A percentile compares a stretch with the other conserved stretches of the same genome.
phyloP scores from a whole-genome alignment of 2,888 invertebrate genomes.

The Galeruca laticollis region DNA sequence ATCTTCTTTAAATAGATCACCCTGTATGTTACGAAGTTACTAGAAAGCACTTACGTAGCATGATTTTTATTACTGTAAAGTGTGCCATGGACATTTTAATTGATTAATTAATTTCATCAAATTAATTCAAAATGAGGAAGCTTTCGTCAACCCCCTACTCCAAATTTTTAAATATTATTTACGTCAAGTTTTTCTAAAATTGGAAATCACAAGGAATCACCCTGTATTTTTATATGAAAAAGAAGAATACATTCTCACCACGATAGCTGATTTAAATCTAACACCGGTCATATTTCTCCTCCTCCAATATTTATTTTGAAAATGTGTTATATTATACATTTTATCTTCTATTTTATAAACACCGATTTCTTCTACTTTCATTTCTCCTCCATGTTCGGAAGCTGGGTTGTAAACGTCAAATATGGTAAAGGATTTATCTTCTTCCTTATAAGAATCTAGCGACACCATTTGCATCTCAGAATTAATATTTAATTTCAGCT shows the following conservation, averaged over 20 bases:
- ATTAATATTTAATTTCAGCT: constrained; percentile 66
- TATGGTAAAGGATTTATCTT: constrained; percentile 57
- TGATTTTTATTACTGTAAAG: too few species aligned
- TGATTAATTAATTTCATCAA: too few species aligned
- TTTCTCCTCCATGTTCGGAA: constrained; percentile 68
- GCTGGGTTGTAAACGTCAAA: constrained; percentile 72
- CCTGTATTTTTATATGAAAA: too few species aligned
- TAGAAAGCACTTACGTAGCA: too few species aligned
- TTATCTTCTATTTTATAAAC: constrained; percentile 64
- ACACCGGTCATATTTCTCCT: constrained; percentile 71
- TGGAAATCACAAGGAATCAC: too few species aligned
- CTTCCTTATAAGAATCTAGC: constrained; percentile 36
- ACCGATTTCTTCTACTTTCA: constrained; percentile 68
- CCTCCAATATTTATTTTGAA: constrained; percentile 61
- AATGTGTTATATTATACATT: constrained; percentile 46
- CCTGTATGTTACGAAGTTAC: too few species aligned
- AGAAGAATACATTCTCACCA: constrained; percentile 67
- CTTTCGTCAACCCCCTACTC: too few species aligned
- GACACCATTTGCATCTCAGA: constrained; percentile 67
- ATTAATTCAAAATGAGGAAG: too few species aligned
- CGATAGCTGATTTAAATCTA: constrained; percentile 70
- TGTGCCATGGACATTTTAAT: too few species aligned
- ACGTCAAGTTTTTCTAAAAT: too few species aligned
- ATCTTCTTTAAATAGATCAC: too few species aligned
- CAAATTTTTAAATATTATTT: too few species aligned